Evolutionary conservation across 2,113 vertebrate species (phyloP).

Genomic region (Mus spicilegus): DNA sequence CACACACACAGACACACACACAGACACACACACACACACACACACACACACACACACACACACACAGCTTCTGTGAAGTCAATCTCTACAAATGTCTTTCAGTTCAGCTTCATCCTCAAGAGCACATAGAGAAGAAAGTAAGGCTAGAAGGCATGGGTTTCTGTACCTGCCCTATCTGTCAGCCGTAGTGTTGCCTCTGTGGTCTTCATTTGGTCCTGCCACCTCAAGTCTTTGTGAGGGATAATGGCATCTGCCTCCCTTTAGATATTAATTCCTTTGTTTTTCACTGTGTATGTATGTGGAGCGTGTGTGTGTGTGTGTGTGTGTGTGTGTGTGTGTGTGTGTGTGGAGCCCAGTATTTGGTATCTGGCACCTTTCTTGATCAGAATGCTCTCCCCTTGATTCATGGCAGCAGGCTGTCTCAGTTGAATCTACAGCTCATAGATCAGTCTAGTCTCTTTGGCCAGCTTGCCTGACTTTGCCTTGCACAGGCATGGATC

Average conservation of each 20-base stretch:
- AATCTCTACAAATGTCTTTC: background rate
- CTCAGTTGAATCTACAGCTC: background rate
- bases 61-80: background rate
- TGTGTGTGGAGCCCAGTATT: background rate
- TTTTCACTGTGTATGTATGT: background rate
- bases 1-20: background rate
- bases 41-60: background rate
- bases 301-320: background rate
- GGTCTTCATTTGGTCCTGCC: background rate
- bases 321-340: background rate
- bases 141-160: background rate
- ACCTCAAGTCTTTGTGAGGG: background rate
- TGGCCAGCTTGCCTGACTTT: background rate
- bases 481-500: background rate
- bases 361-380: too few species aligned
- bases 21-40: background rate
- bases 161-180: background rate
- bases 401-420: background rate
- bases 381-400: background rate
- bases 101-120: background rate
- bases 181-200: background rate
- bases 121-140: background rate
- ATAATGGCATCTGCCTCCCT: background rate
- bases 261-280: background rate
- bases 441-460: background rate